Evolutionary conservation across 2,797 vertebrate species (phyloP).

Genomic region (Hafferia zeledoni): DNA sequence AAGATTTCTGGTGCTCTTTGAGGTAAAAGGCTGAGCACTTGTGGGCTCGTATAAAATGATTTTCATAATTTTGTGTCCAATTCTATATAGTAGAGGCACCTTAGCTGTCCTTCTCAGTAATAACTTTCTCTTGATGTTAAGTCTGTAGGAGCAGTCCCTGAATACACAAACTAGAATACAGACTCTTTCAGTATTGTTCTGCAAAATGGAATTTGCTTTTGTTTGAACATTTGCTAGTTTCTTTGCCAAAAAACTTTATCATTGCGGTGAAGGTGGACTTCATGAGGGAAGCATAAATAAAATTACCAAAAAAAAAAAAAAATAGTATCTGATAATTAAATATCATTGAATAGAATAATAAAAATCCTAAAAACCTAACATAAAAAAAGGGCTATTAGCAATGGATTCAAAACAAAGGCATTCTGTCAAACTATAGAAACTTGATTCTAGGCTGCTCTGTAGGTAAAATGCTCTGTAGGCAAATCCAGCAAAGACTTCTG

Average conservation of each 20-base stretch:
- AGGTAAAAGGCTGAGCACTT: background rate
- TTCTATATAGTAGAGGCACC: background rate
- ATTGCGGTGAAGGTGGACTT: background rate
- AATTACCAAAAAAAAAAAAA: background rate
- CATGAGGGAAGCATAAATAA: background rate
- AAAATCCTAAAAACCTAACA: background rate
- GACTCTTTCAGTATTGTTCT: background rate
- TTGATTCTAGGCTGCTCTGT: background rate
- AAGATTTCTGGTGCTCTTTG: background rate
- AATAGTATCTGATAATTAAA: background rate
- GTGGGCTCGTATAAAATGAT: background rate
- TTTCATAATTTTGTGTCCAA: background rate
- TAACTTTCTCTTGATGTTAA: background rate
- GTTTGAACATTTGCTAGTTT: background rate
- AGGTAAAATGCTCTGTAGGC: background rate
- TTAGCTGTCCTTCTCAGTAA: background rate
- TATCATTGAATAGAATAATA: background rate
- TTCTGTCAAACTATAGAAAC: background rate
- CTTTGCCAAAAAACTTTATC: background rate
- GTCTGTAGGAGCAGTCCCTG: background rate
- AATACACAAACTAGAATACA: background rate
- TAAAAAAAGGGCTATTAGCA: background rate
- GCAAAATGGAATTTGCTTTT: background rate
- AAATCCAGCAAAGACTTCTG: background rate
- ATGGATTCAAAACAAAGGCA: background rate